A percentile compares a stretch with the other conserved stretches of the same genome.
Evolutionary conservation across 2,113 vertebrate species (phyloP).

Genomic region (Callocephalon fimbriatum): DNA sequence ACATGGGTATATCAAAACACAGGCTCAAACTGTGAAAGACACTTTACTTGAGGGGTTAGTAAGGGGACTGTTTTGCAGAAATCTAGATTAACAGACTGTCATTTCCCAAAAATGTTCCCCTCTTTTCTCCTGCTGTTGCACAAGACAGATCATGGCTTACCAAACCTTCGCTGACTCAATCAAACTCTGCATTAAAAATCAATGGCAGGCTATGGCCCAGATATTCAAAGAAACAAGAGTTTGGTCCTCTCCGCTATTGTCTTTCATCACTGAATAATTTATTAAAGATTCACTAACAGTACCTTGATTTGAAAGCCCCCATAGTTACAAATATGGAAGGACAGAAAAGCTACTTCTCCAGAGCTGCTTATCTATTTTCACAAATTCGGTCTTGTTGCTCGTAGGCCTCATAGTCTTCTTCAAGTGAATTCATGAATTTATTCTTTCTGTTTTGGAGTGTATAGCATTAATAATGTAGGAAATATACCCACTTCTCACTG

Average conservation of each 20-base stretch:
- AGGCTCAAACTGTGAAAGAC: background rate
- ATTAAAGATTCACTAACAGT: background rate
- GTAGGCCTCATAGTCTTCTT: background rate
- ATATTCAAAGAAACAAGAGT: background rate
- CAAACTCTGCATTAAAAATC: background rate
- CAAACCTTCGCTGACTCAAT: background rate
- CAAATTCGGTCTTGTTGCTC: background rate
- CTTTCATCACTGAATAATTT: background rate
- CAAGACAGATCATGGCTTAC: background rate
- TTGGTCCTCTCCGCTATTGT: background rate
- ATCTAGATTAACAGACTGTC: background rate
- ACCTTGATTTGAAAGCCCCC: background rate
- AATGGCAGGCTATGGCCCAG: background rate
- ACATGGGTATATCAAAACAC: background rate
- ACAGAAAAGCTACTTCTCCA: background rate
- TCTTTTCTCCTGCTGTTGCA: background rate
- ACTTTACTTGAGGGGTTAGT: background rate
- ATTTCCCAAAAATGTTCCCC: background rate
- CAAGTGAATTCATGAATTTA: background rate
- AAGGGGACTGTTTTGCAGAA: background rate
- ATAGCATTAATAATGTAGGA: slow-evolving; percentile 4
- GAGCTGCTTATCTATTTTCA: background rate
- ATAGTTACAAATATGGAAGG: background rate
- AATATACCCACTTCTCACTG: background rate
- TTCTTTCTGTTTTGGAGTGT: background rate